Base-by-base conservation (phyloP, 2,888 invertebrate species). In the Eurois occulta region DNA sequence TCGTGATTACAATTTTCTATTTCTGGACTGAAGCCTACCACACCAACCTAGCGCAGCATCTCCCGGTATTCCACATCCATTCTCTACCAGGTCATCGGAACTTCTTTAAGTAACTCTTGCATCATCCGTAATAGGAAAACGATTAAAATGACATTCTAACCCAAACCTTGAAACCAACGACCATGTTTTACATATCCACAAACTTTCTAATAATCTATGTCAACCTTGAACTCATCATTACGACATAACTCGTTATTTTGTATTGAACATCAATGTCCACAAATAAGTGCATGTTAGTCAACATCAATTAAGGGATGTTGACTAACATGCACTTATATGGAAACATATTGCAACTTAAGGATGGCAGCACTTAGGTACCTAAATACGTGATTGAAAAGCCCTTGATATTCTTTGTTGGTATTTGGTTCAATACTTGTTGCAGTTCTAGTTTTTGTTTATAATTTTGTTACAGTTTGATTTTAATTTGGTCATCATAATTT, bases 211-310 rank as follows among this genome's bases (percentile, higher is more conserved):
- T 41, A 58, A 46, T 41, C 18, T 21, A 24, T 4, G 16, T 24
- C 18, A 24, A 32, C 85, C 80, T 81, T 84, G 85, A 85, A 71
- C 72, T 68, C 60, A 28, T 62, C 46, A n/a, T 16, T 4, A 48
- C 67, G 28, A 52, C 64, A 65, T 18, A 64, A 4, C 41, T 24
- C 28, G 60, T 38, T 67, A 67, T 58, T 41, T 48, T 48, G 21
- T 48, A 6, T 65, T 35, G 35, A 67, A 43, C 62, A 62, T 84
- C 71, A 48, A 18, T 67, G 41, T 48, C 60, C 13, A 46, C 79
- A 28, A n/a, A 41, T 7, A 41, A n/a, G n/a, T n/a, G n/a, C n/a
- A n/a, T n/a, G n/a, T n/a, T n/a, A n/a, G n/a, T n/a, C n/a, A n/a
- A n/a, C n/a, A n/a, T n/a, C n/a, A n/a, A n/a, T n/a, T n/a, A n/a